Evolutionary conservation across 2,113 vertebrate genomes (phyloP), one percentile per base, ranked within the genome.

Genomic region (Bolborhynchus lineola): DNA sequence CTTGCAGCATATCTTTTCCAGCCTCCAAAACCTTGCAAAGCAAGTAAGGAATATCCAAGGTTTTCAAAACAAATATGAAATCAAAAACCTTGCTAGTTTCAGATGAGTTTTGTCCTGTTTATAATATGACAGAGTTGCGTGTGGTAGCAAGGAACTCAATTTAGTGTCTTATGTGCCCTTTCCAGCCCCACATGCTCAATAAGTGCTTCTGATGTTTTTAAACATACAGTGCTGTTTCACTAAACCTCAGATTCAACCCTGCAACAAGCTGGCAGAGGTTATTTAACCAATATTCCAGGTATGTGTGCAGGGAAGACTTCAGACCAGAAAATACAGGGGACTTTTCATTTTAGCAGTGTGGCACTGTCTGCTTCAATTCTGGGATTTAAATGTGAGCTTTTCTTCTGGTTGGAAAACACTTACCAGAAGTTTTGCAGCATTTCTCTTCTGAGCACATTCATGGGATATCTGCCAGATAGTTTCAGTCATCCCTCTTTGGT

Each of bases 301-400:
- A 77, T 75, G 64, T 71, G 46, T 70, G 31, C 42, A 74, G 47
- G 50, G 64, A 86, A 83, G 57, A 17, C 25, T 77, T 91, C 0
- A 77, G 67, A 46, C 7, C 29, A 77, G 87, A 47, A 86, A 81
- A 88, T 21, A 86, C 60, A 91, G 33, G 26, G 39, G 39, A 52
- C 65, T 83, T 93, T 92, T 92, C 60, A 88, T 80, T 39, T 42
- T 50, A 82, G 53, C 55, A 68, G 60, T 5, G 42, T 90, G 88
- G 71, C 88, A 83, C 67, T 0, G 0, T 67, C 80, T 88, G 46
- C 52, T 52, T 88, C 0, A 0, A 29, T 59, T 86, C 50, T 95
- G 64, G 50, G 79, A 4, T 71, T 93, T 95, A 20, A 80, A 70
- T 90, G 33, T 28, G 91, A 90, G 90, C 63, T 94, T 90, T 92